These are phyloP conservation scores for Dicranocentrus wangi DNA, from an alignment of 2,888 invertebrate genomes.

Conservation along the genomic window DNA sequence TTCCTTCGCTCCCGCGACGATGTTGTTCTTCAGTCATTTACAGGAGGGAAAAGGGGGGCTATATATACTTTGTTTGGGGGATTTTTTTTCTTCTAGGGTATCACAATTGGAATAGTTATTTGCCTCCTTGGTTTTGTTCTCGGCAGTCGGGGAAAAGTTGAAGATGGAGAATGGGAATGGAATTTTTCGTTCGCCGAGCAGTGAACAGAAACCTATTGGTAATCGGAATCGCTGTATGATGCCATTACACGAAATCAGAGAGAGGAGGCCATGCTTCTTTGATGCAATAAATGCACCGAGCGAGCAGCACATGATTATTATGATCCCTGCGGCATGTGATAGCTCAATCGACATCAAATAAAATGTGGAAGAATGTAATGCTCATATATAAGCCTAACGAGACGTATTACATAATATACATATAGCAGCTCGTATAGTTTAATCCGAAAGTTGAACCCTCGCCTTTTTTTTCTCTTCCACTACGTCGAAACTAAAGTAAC, in stretches of 20 bases:
- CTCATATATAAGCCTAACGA: not conserved
- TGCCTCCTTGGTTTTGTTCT: constrained; percentile 18
- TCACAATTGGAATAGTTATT: constrained; percentile 32
- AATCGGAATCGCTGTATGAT: not conserved
- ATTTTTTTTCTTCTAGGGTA: constrained; percentile 2
- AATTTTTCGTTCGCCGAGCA: constrained; percentile 24
- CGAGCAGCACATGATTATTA: constrained; percentile 47
- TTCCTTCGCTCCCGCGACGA: not conserved
- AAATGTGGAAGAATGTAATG: constrained; percentile 44
- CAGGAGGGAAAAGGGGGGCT: too few species aligned
- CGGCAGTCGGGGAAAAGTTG: constrained; percentile 3
- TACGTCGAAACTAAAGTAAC: constrained; percentile 5
- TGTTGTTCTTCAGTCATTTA: not conserved
- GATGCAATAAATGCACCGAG: constrained; percentile 45
- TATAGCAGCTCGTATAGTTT: too few species aligned
- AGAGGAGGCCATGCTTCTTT: not conserved
- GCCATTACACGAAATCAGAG: constrained; percentile 9
- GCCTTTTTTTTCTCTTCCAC: too few species aligned
- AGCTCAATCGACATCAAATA: constrained; percentile 58
- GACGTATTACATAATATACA: too few species aligned
- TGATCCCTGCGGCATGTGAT: constrained; percentile 61
- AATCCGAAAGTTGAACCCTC: not conserved
- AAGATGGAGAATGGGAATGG: constrained; percentile 35
- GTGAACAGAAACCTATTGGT: constrained; percentile 4
- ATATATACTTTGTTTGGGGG: too few species aligned